Conservation (phyloP, 64 coral and sea anemone species). For the Stichodactyla mertensii region DNA sequence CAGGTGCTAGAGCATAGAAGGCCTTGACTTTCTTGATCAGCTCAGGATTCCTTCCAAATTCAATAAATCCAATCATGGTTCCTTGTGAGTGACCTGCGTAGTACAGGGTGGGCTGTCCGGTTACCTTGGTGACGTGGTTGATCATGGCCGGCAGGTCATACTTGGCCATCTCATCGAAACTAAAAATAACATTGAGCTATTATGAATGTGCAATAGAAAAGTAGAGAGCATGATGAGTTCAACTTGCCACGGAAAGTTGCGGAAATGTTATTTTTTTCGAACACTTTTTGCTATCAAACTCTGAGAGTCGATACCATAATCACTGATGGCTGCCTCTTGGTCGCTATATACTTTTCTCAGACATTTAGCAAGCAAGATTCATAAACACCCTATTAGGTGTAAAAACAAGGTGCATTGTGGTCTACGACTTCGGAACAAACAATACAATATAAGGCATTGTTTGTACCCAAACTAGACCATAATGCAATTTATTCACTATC, state of each 20-base stretch:
- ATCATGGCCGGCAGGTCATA: conserved; percentile 88
- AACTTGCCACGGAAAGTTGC: background rate
- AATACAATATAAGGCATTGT: too few relatives aligned
- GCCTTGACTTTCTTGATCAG: conserved; percentile 74
- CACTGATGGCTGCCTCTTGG: too few relatives aligned
- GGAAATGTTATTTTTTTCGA: background rate
- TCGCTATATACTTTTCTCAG: too few relatives aligned
- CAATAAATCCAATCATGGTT: conserved; percentile 78
- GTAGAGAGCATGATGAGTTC: background rate
- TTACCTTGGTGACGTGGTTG: conserved; percentile 51
- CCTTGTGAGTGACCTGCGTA: conserved; percentile 94
- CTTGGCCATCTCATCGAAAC: conserved; percentile 93
- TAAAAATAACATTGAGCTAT: background rate
- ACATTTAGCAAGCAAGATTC: too few relatives aligned
- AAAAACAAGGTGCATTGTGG: too few relatives aligned
- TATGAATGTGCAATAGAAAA: background rate
- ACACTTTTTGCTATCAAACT: too few relatives aligned
- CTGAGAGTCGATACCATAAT: too few relatives aligned
- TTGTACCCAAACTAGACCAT: too few relatives aligned
- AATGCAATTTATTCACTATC: too few relatives aligned
- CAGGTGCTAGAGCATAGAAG: conserved; percentile 77
- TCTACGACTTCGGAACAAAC: too few relatives aligned
- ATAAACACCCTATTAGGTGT: too few relatives aligned
- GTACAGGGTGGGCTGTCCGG: conserved; percentile 52
- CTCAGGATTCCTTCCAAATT: conserved; percentile 59